Base-by-base conservation (phyloP, 2,113 vertebrate species). In the Siniperca knerii region DNA sequence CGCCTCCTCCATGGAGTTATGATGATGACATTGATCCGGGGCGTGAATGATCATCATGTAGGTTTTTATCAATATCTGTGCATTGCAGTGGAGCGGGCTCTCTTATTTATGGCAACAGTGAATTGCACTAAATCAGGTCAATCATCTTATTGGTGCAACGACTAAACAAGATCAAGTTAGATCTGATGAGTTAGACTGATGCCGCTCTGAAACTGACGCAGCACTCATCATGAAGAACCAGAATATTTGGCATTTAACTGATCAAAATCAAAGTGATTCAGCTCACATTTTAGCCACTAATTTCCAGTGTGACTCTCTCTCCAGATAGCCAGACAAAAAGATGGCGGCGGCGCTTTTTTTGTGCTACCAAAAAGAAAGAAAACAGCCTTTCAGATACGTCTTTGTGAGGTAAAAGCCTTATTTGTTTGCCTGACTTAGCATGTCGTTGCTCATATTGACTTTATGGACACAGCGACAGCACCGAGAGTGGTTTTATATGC, bases 11-110 rank as follows among this genome's bases (percentile, higher is more conserved):
- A 60, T 29, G 11, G 69, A 84, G 23, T 77, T 78, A 46, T 64
- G 82, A 81, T 55, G 84, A 75, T 75, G 55, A 6, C 79, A 87
- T 85, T 37, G 87, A 91, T 89, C 57, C n/a, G 0, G 33, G 8
- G 8, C 42, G 48, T 64, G 54, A 67, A 46, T 54, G 66, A 86
- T 80, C 54, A 46, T 23, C 8, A 21, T 23, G 65, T 61, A 18
- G 40, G 6, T 6, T 37, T 37, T 37, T 4, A 6, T 37, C 35
- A 37, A 37, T 37, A 37, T 37, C 35, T 6, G 35, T 37, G 35
- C 35, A 6, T 37, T 37, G 35, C 35, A 6, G 29, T 29, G 29
- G 29, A 29, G 29, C 29, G 29, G 29, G 29, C 29, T 37, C 35
- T 37, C 35, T 37, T 37, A 37, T 37, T 37, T 6, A 37, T 37